Evolutionary conservation across 2,797 vertebrate genomes (phyloP), one percentile per base, ranked within the genome.

Genomic region (Pipistrellus pipistrellus): DNA sequence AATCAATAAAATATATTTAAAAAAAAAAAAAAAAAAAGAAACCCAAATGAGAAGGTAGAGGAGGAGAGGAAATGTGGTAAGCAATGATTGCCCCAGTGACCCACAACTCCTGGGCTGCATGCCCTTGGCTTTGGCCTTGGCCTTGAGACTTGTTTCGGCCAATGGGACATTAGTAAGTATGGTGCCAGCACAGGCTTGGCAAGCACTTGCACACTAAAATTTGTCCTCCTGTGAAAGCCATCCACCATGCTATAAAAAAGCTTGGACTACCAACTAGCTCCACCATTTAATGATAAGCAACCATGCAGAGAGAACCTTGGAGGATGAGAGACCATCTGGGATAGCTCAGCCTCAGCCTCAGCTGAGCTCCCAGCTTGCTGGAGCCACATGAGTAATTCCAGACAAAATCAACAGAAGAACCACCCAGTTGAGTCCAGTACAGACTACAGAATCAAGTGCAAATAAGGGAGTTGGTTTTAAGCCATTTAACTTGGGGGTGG

Each of bases 371-470:
- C 51, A 80, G 59, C 11, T 85, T 62, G 30, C 72, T 75, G 66
- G 30, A 59, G 10, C 30, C 25, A 41, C 46, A 6, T 13, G 48
- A 46, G 18, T 30, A 41, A 66, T 27, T 80, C 32, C 27, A 76
- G 68, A 76, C 53, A 82, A 57, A 69, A 32, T 89, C 55, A 90
- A n/a, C 41, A 62, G 83, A 92, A 77, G 68, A 85, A 57, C 0
- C 23, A 80, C 25, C 18, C 15, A 8, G 27, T 5, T 59, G 11
- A 71, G 48, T 25, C n/a, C 64, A 62, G 23, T 62, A 21, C 8
- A 46, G 20, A 32, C 14, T 51, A 8, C 1, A 72, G 72, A 83
- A 27, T 68, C 55, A 27, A 27, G 17, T 46, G 41, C 7, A 78
- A 87, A 77, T 44, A 62, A 53, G 30, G 51, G 59, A 25, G 17